A percentile compares a stretch with the other conserved stretches of the same genome.
phyloP scores from a whole-genome alignment of 2,797 vertebrate genomes.

The Anas bernieri region DNA sequence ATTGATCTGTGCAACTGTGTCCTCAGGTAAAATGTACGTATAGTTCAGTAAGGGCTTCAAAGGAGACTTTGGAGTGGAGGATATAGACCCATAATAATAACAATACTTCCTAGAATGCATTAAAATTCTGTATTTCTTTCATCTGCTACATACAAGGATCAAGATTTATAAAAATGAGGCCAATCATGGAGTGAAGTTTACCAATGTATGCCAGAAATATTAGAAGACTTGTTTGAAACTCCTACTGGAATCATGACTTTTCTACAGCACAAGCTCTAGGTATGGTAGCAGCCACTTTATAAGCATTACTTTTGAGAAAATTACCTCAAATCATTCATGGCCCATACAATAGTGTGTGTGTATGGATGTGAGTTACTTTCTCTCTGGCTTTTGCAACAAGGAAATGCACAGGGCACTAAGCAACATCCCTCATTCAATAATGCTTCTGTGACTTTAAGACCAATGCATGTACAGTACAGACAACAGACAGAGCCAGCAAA shows the following conservation, averaged over 20 bases:
- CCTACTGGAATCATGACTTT: background rate
- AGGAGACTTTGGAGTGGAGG: background rate
- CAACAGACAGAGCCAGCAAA: background rate
- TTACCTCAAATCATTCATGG: background rate
- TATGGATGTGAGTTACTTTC: fast-evolving
- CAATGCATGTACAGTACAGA: background rate
- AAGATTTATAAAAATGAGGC: background rate
- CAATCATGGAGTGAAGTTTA: background rate
- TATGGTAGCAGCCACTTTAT: background rate
- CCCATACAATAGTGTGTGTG: background rate
- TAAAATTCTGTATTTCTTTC: background rate
- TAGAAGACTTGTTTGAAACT: background rate
- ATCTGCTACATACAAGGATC: fast-evolving
- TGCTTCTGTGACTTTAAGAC: background rate
- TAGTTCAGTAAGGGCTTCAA: background rate
- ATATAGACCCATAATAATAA: background rate
- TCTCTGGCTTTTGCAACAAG: background rate
- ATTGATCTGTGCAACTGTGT: background rate
- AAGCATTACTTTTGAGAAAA: background rate
- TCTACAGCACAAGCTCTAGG: background rate
- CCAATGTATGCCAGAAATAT: background rate
- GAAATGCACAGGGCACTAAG: background rate
- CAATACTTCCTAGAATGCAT: background rate
- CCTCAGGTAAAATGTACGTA: background rate
- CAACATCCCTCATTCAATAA: background rate